A percentile compares a stretch with the other conserved stretches of the same genome.
Evolutionary conservation across 2,113 vertebrate genomes (phyloP).

Genomic region (Gnathonemus echidnorhynchus): DNA sequence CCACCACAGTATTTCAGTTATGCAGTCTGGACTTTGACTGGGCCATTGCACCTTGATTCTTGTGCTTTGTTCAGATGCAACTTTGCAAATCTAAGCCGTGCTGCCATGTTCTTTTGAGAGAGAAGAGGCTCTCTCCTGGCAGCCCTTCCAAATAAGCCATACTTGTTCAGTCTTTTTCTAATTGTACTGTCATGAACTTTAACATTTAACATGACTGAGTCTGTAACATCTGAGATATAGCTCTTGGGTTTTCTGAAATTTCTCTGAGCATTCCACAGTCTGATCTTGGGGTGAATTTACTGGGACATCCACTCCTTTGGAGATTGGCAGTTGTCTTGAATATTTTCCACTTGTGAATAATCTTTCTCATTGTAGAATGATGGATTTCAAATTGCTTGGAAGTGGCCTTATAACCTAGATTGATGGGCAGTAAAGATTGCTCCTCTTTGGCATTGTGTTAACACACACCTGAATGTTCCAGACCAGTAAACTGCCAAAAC

Average conservation of each 20-base stretch:
- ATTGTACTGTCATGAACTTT: neutral
- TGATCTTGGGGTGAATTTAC: neutral
- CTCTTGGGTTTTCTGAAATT: neutral
- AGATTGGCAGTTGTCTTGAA: neutral
- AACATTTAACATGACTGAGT: neutral
- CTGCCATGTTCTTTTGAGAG: neutral
- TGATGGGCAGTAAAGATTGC: neutral
- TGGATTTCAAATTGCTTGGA: neutral
- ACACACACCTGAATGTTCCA: neutral
- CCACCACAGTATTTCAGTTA: neutral
- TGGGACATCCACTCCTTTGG: neutral
- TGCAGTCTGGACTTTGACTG: neutral
- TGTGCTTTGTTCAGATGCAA: neutral
- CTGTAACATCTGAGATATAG: neutral
- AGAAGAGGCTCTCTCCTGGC: neutral
- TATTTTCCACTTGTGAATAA: neutral
- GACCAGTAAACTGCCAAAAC: neutral
- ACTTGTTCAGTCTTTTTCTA: neutral
- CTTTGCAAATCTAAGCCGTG: neutral
- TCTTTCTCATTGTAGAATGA: neutral
- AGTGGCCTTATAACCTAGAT: neutral
- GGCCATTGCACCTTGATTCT: neutral
- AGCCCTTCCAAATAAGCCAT: no score
- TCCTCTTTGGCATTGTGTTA: neutral
- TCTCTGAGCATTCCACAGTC: neutral